These are phyloP conservation scores for Coregonus clupeaformis DNA, from an alignment of 2,113 vertebrate species.

Conservation along the genomic window DNA sequence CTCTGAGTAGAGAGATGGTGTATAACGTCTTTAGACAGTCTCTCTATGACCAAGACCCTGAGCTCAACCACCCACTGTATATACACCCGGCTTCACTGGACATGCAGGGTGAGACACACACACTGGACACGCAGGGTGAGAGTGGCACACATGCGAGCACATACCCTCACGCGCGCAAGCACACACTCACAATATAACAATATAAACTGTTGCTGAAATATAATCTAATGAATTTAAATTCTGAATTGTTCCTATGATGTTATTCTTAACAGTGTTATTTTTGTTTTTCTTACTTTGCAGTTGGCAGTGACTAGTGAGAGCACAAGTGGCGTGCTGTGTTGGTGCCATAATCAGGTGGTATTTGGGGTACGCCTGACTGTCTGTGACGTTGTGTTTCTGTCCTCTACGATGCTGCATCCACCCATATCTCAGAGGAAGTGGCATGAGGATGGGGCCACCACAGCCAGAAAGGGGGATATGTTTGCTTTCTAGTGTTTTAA, in stretches of 20 bases:
- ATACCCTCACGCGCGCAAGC: too few species aligned
- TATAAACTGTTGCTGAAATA: background rate
- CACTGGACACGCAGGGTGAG: background rate
- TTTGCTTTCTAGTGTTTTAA: too few species aligned
- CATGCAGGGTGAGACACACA: constrained; percentile 33
- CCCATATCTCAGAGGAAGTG: too few species aligned
- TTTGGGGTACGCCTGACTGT: too few species aligned
- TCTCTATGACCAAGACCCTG: constrained; percentile 58
- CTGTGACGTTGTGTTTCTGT: too few species aligned
- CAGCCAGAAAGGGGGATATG: too few species aligned
- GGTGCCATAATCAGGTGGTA: too few species aligned
- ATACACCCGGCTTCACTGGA: constrained; percentile 52
- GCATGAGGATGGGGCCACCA: too few species aligned
- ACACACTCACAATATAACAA: background rate
- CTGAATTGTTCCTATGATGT: background rate
- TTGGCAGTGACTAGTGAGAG: background rate
- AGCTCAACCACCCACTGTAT: background rate
- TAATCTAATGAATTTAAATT: background rate
- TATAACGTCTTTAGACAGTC: constrained; percentile 69
- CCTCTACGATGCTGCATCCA: too few species aligned
- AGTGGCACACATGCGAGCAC: too few species aligned
- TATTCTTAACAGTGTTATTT: background rate
- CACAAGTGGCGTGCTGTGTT: too few species aligned
- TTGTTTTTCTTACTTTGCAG: background rate
- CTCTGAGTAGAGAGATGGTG: constrained; percentile 69